Evolutionary conservation across 2,113 vertebrate species (phyloP).

Genomic region (Formicarius rufipectus): DNA sequence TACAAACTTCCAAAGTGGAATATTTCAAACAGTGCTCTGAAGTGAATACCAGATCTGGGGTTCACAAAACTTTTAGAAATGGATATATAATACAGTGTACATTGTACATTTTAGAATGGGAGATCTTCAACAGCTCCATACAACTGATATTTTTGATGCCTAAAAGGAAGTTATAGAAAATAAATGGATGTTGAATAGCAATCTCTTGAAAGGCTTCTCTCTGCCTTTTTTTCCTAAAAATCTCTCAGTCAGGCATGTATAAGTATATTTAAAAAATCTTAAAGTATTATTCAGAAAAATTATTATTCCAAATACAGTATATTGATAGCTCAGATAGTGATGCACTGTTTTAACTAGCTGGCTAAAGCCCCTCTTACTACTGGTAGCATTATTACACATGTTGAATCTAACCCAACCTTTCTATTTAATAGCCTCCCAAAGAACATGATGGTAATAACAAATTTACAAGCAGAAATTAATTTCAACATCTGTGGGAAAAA

Average conservation of each 20-base stretch:
- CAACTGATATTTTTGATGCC: not conserved
- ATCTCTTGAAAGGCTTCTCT: not conserved
- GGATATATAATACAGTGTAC: not conserved
- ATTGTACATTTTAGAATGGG: not conserved
- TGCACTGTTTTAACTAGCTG: not conserved
- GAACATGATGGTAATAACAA: not conserved
- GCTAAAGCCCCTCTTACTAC: not conserved
- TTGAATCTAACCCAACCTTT: not conserved
- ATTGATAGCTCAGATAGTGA: not conserved
- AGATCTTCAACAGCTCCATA: not conserved
- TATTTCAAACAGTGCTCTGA: not conserved
- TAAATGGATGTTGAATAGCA: not conserved
- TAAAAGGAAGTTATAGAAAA: not conserved
- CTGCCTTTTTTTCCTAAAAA: not conserved
- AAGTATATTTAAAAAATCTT: not conserved
- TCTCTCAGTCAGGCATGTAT: not conserved
- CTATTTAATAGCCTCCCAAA: not conserved
- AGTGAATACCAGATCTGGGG: not conserved
- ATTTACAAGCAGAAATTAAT: not conserved
- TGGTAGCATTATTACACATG: not conserved
- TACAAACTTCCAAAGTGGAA: not conserved
- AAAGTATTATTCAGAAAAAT: not conserved
- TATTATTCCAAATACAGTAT: not conserved
- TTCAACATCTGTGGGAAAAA: not conserved
- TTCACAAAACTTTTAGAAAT: not conserved